A percentile compares a stretch with the other conserved stretches of the same genome.
Conservation (phyloP, 2,113 vertebrate genomes). For the Anhinga anhinga region DNA sequence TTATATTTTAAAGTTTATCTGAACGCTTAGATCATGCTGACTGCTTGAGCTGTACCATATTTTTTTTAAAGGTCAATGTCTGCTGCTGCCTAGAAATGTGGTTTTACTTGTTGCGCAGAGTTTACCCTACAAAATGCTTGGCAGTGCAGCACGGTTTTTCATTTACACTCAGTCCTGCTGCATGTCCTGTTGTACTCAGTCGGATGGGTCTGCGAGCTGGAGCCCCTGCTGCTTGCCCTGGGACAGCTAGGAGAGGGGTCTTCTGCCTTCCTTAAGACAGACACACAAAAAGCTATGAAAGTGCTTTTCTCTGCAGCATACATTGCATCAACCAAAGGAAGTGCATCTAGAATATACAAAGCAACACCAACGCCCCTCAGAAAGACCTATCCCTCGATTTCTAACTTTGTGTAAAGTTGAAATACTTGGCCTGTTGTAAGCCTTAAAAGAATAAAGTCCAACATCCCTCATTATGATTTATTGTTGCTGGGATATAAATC, state of each 20-base stretch:
- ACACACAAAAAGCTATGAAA: not conserved
- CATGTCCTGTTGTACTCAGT: accelerated
- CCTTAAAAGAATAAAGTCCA: not conserved
- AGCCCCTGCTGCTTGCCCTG: not conserved
- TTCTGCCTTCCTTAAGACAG: not conserved
- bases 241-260: not conserved
- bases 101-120: not conserved
- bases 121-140: not conserved
- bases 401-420: not conserved
- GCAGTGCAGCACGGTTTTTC: accelerated
- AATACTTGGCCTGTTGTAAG: not conserved
- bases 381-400: not conserved
- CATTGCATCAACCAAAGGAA: not conserved
- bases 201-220: not conserved
- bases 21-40: not conserved
- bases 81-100: not conserved
- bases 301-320: not conserved
- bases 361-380: accelerated
- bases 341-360: not conserved
- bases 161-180: not conserved
- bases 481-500: not conserved
- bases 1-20: not conserved
- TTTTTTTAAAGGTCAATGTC: accelerated
- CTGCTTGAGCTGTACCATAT: not conserved
- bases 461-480: not conserved